These are phyloP conservation scores for Lanius ludovicianus DNA, from an alignment of 2,113 vertebrate genomes.

Conservation along the genomic window DNA sequence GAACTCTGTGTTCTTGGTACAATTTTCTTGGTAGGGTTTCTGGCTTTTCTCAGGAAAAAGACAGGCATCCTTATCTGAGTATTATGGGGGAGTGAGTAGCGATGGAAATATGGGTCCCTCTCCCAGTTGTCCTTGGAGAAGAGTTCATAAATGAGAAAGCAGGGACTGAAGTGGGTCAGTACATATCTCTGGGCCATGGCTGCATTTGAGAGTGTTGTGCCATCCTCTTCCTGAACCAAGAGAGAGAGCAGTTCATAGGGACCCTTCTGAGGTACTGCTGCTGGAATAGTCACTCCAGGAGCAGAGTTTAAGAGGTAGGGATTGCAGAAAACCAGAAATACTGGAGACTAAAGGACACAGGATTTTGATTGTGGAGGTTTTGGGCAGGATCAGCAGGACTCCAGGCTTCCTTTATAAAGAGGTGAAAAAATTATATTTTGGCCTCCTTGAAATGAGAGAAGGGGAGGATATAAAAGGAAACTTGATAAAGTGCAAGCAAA, in stretches of 20 bases:
- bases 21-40: not conserved
- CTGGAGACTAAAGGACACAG: not conserved
- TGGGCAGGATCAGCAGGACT: not conserved
- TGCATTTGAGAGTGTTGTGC: not conserved
- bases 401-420: not conserved
- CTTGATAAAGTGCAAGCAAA: not conserved
- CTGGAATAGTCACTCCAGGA: not conserved
- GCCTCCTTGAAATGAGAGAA: not conserved
- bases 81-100: accelerated
- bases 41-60: not conserved
- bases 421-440: conserved; percentile 16
- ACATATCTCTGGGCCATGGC: not conserved
- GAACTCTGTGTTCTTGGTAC: not conserved
- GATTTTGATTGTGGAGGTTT: not conserved
- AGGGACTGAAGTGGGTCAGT: not conserved
- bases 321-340: not conserved
- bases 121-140: not conserved
- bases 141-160: not conserved
- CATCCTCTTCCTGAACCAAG: not conserved
- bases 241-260: not conserved
- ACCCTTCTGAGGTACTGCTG: not conserved
- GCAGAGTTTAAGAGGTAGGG: not conserved
- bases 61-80: not conserved
- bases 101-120: not conserved
- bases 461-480: not conserved